Evolutionary conservation across 2,797 vertebrate genomes (phyloP).

Genomic region (Sus cebifrons): DNA sequence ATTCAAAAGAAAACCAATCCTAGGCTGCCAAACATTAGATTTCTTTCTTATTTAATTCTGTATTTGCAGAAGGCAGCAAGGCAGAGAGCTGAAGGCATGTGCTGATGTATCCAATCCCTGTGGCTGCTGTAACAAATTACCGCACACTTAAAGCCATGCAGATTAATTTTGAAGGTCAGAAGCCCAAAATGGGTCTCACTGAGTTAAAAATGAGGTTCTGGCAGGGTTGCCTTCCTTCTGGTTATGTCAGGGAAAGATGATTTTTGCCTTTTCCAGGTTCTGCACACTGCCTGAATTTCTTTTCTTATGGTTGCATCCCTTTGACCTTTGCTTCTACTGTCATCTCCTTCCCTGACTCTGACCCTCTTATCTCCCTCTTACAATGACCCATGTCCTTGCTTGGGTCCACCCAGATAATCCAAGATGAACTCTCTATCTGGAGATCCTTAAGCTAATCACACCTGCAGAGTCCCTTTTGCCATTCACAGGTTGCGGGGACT

Average conservation of each 20-base stretch:
- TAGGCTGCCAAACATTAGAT: not conserved
- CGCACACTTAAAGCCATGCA: slow-evolving; percentile 5
- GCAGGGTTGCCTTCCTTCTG: not conserved
- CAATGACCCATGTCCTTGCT: not conserved
- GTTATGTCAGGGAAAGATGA: not conserved
- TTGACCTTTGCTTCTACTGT: not conserved
- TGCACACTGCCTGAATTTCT: not conserved
- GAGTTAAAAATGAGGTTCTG: not conserved
- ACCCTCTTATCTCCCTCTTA: not conserved
- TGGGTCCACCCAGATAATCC: not conserved
- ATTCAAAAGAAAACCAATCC: slow-evolving; percentile 28
- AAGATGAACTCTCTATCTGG: not conserved
- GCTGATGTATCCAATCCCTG: not conserved
- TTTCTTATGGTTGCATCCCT: not conserved
- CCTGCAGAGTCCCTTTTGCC: not conserved
- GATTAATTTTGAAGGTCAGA: not conserved
- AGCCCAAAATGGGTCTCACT: not conserved
- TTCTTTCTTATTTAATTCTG: slow-evolving; percentile 51
- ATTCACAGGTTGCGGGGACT: not conserved
- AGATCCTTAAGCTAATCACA: not conserved
- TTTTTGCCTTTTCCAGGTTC: not conserved
- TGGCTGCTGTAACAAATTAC: not conserved
- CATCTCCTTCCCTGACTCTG: not conserved
- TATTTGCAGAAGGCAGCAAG: not conserved
- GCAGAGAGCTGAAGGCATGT: not conserved